A percentile compares a stretch with the other conserved stretches of the same genome.
Evolutionary conservation across 2,113 vertebrate genomes (phyloP).

Genomic region (Pogonocichla stellata): DNA sequence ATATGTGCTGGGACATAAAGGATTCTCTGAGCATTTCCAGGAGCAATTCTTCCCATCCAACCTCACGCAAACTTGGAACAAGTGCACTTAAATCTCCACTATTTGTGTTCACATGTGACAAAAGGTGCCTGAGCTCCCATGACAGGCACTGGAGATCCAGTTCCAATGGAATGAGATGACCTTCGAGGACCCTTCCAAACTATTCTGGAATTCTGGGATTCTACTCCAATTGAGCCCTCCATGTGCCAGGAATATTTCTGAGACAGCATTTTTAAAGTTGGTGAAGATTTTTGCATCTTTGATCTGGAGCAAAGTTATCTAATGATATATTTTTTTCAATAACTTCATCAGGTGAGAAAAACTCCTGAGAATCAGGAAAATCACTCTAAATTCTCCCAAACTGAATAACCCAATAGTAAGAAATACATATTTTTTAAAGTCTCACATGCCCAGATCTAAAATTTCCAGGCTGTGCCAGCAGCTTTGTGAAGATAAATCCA

Average conservation of each 20-base stretch:
- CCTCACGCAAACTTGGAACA: neutral
- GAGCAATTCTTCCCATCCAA: neutral
- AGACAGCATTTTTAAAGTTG: neutral
- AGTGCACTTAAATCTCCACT: neutral
- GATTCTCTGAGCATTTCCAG: neutral
- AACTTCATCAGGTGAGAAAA: neutral
- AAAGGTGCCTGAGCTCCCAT: accelerated
- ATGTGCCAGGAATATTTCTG: neutral
- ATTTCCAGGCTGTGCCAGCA: neutral
- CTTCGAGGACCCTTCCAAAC: neutral
- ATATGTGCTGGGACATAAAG: neutral
- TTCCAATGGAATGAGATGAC: neutral
- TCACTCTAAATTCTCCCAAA: neutral
- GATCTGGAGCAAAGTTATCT: neutral
- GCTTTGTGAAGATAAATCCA: neutral
- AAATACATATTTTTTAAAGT: neutral
- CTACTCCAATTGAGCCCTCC: neutral
- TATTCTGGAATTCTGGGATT: neutral
- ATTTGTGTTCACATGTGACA: neutral
- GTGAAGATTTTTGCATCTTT: neutral
- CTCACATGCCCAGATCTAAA: neutral
- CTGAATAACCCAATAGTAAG: neutral
- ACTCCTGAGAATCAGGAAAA: neutral
- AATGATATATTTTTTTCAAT: neutral
- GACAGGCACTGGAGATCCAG: neutral